These are phyloP conservation scores for Apostichopus parvimensis DNA, from an alignment of 35 echinoderm and acorn worm species.

Conservation along the genomic window DNA sequence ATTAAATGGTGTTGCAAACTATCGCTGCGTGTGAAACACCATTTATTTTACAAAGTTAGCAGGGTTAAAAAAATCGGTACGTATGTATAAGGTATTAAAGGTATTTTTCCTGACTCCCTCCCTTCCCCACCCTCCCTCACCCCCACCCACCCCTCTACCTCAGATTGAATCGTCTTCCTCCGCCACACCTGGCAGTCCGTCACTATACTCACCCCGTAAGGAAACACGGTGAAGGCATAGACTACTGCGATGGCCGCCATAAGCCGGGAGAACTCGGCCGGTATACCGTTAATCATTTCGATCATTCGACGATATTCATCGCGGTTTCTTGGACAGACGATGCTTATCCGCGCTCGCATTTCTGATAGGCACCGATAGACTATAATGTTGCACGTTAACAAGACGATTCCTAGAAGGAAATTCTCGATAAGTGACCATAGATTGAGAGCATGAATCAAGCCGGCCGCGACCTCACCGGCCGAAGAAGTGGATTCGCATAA, in stretches of 20 bases:
- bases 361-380: conserved; percentile 71
- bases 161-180: too few relatives aligned
- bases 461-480: not conserved
- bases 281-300: conserved; percentile 81
- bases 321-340: conserved; percentile 81
- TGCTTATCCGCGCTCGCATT: conserved; percentile 58
- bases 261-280: conserved; percentile 89
- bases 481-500: not conserved
- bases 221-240: conserved; percentile 71
- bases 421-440: conserved; percentile 67
- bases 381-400: conserved; percentile 78
- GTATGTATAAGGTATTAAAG: too few relatives aligned
- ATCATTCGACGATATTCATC: conserved; percentile 83
- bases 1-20: too few relatives aligned
- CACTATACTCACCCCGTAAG: conserved; percentile 74
- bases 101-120: too few relatives aligned
- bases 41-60: too few relatives aligned
- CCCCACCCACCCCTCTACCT: too few relatives aligned
- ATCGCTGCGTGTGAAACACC: too few relatives aligned
- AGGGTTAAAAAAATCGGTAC: too few relatives aligned
- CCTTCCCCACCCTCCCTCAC: too few relatives aligned
- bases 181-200: not conserved
- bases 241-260: conserved; percentile 87
- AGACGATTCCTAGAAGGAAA: conserved; percentile 55
- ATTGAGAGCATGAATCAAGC: conserved; percentile 30